A percentile compares a stretch with the other conserved stretches of the same genome.
Conservation (phyloP, 2,888 invertebrate species). For the Trissonchulus sp. region DNA sequence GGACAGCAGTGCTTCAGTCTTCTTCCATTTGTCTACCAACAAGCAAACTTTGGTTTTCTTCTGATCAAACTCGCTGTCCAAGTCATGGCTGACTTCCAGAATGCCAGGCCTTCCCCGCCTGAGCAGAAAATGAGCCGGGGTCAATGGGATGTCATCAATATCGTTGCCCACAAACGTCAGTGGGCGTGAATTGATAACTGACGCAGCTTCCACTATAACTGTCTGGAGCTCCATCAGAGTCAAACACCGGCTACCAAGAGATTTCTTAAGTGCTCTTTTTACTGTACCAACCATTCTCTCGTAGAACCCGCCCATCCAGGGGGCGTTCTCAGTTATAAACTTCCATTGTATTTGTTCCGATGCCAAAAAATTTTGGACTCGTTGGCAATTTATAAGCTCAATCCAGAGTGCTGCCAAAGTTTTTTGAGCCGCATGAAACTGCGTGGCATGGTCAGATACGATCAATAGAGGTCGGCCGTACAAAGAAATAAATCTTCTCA, state of each 20-base stretch:
- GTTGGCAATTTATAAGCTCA: no score
- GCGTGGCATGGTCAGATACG: no score
- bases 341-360: no score
- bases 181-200: not conserved
- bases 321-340: no score
- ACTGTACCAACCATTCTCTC: conserved; percentile 52
- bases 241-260: not conserved
- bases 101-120: no score
- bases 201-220: not conserved
- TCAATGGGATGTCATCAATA: no score
- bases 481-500: conserved; percentile 49
- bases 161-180: no score
- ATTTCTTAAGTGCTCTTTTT: conserved; percentile 42
- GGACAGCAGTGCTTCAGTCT: not conserved
- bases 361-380: no score
- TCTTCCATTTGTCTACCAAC: not conserved
- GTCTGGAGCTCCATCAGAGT: not conserved
- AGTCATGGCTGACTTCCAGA: not conserved
- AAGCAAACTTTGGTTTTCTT: not conserved
- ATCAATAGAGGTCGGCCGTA: conserved; percentile 47
- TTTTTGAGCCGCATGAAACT: no score
- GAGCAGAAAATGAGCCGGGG: no score
- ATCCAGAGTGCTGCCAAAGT: no score
- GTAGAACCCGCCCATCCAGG: conserved; percentile 56
- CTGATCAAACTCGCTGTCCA: not conserved